Conservation (phyloP, 2,113 vertebrate genomes). For the Odocoileus hemionus region DNA sequence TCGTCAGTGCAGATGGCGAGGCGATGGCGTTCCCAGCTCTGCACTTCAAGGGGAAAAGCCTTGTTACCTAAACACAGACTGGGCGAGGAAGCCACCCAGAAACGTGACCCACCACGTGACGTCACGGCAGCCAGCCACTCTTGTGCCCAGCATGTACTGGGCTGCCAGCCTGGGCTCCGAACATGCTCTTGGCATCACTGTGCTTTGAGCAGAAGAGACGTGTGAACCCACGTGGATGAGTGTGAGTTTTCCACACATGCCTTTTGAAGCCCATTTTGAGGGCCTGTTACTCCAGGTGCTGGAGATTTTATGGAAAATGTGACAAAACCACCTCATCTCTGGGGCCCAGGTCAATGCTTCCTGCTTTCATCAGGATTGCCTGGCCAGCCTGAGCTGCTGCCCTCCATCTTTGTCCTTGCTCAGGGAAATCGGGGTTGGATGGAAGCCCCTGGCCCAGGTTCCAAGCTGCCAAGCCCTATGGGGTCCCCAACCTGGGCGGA, state of each 20-base stretch:
- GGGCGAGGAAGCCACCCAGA: background rate
- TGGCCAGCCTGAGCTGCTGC: background rate
- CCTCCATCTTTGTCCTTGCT: background rate
- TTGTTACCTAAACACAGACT: background rate
- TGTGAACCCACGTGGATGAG: background rate
- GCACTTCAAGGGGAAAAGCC: background rate
- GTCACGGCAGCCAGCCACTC: slow-evolving; percentile 64
- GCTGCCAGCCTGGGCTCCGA: background rate
- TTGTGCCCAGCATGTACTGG: accelerated
- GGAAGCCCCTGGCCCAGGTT: background rate
- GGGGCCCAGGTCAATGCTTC: too few relatives aligned
- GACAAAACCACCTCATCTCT: background rate
- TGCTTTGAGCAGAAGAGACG: background rate
- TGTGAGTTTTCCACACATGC: background rate
- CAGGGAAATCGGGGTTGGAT: background rate
- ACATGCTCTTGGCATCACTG: accelerated
- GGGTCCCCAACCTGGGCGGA: background rate
- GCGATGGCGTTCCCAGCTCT: background rate
- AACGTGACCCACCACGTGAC: slow-evolving; percentile 30
- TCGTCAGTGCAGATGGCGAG: accelerated
- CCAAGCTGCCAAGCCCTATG: background rate
- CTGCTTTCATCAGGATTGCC: too few relatives aligned
- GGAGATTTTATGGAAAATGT: accelerated
- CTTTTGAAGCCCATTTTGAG: background rate
- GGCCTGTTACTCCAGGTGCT: background rate